phyloP scores from a whole-genome alignment of 1,140 invertebrate genomes.

The Oryctes rhinoceros region DNA sequence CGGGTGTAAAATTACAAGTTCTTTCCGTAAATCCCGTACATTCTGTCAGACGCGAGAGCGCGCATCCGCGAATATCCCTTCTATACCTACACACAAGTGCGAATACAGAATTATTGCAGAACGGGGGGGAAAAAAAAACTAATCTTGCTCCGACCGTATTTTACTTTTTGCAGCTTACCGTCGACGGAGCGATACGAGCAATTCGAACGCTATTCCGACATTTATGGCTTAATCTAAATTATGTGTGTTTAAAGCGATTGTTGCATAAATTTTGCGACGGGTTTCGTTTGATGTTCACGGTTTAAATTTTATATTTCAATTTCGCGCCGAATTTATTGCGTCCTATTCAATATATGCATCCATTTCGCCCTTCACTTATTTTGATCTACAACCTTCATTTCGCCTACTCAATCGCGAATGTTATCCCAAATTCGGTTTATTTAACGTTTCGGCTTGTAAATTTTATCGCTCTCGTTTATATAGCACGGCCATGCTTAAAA shows the following conservation, averaged over 20 bases:
- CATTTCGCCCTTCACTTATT: background rate
- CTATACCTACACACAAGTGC: slow-evolving; percentile 1
- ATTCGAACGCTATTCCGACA: slow-evolving; percentile 32
- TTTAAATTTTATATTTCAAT: slow-evolving; percentile 36
- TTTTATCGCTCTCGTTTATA: too few relatives aligned
- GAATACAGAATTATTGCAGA: background rate
- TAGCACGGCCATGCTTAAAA: too few relatives aligned
- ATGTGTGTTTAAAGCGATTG: slow-evolving; percentile 27
- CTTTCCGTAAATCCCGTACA: background rate
- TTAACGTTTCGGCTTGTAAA: too few relatives aligned
- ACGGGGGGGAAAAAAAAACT: background rate
- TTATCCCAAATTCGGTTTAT: too few relatives aligned
- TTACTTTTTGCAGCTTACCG: slow-evolving; percentile 17
- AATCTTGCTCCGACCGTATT: slow-evolving; percentile 21
- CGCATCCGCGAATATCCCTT: background rate
- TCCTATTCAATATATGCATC: background rate
- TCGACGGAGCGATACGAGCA: slow-evolving; percentile 16
- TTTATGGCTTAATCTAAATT: slow-evolving; percentile 38
- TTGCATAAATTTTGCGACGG: slow-evolving; percentile 26
- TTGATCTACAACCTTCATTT: background rate
- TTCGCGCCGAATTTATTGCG: background rate
- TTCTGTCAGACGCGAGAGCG: background rate
- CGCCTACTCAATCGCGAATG: background rate
- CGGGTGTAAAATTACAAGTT: background rate
- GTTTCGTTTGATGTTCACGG: slow-evolving; percentile 8